These are phyloP conservation scores for Clinocottus analis DNA, from an alignment of 2,113 vertebrate species.

Conservation along the genomic window DNA sequence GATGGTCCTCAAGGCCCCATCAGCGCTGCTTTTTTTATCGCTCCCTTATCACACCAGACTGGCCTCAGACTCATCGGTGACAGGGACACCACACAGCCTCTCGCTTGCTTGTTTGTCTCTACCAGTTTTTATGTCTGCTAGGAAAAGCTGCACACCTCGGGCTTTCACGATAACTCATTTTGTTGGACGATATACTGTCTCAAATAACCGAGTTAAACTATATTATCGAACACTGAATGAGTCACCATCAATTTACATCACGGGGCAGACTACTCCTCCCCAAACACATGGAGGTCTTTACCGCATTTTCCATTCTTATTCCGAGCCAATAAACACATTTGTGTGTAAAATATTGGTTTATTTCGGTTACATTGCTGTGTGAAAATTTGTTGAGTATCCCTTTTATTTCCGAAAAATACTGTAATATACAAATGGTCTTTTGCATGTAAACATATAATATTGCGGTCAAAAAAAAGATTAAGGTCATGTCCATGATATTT, in stretches of 20 bases:
- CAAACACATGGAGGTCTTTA: too few relatives aligned
- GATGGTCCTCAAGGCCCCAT: slow-evolving; percentile 57
- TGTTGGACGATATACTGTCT: neutral
- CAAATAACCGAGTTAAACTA: neutral
- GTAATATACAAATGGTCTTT: too few relatives aligned
- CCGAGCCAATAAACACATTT: neutral
- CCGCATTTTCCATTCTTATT: too few relatives aligned
- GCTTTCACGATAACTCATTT: neutral
- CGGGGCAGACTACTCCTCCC: too few relatives aligned
- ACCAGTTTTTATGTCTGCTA: slow-evolving; percentile 25
- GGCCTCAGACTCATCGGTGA: slow-evolving; percentile 52
- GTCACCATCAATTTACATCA: neutral
- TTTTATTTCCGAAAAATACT: neutral
- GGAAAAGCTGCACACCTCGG: neutral
- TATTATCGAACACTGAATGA: neutral
- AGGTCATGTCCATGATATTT: neutral
- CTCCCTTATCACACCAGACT: slow-evolving; percentile 56
- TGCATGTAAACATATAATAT: neutral
- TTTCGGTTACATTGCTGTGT: neutral
- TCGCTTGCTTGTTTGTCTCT: slow-evolving; percentile 38
- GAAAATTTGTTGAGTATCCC: neutral
- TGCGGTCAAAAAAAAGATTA: neutral
- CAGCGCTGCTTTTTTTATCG: slow-evolving; percentile 54
- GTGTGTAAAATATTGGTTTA: neutral
- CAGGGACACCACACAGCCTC: slow-evolving; percentile 28